Conservation (phyloP, 2,888 invertebrate genomes). For the Agrochola lota region DNA sequence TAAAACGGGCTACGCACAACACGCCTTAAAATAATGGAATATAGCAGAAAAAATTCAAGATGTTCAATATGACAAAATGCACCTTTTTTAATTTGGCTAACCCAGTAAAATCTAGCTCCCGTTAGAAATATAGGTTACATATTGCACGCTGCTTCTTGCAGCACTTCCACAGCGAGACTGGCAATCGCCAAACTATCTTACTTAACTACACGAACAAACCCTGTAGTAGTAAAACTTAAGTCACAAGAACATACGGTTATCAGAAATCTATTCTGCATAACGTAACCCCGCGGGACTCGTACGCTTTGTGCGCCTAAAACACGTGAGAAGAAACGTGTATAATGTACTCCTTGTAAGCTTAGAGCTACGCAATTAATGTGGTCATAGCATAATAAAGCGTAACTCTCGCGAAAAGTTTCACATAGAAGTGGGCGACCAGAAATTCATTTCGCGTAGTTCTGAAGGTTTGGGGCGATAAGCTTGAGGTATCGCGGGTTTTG, state of each 20-base stretch:
- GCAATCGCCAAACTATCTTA: slow-evolving; percentile 13
- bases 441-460: slow-evolving; percentile 95
- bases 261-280: slow-evolving; percentile 50
- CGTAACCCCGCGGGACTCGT: slow-evolving; percentile 35
- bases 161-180: slow-evolving; percentile 2
- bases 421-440: slow-evolving; percentile 96
- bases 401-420: slow-evolving; percentile 78
- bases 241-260: slow-evolving; percentile 55
- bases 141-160: slow-evolving; percentile 23
- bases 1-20: slow-evolving; percentile 37
- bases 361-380: slow-evolving; percentile 62
- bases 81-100: background rate
- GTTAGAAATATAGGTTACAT: background rate
- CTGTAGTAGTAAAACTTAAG: slow-evolving; percentile 52
- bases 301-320: slow-evolving; percentile 49
- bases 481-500: slow-evolving; percentile 75
- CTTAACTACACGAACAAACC: slow-evolving; percentile 41
- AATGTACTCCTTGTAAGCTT: slow-evolving; percentile 48
- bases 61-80: slow-evolving; percentile 10
- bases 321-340: slow-evolving; percentile 56
- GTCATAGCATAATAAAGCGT: slow-evolving; percentile 57
- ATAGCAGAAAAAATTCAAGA: slow-evolving; percentile 49
- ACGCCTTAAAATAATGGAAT: slow-evolving; percentile 70
- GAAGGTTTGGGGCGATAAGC: slow-evolving; percentile 85
- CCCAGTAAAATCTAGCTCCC: slow-evolving; percentile 8